Percentiles rank a stretch among this genome's conserved stretches.
Conservation (phyloP, 2,888 invertebrate species). For the Hanleya hanleyi region DNA sequence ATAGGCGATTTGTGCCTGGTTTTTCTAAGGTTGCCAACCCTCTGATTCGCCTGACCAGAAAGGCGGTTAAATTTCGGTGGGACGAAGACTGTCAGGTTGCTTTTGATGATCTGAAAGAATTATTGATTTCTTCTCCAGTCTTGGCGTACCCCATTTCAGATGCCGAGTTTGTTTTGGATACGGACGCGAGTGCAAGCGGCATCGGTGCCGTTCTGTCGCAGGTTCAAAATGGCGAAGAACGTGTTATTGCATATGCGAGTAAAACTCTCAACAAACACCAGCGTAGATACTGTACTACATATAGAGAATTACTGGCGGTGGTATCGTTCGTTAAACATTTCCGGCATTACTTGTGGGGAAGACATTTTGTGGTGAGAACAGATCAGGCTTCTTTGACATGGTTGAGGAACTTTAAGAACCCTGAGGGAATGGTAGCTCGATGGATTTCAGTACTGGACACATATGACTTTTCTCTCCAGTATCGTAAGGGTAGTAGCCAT, state of each 20-base stretch:
- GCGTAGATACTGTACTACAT: conserved; percentile 37
- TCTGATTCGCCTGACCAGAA: conserved; percentile 18
- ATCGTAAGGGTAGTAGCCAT: conserved; percentile 26
- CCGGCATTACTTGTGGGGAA: conserved; percentile 41
- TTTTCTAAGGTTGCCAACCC: not conserved
- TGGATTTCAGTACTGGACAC: conserved; percentile 27
- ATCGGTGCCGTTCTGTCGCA: conserved; percentile 45
- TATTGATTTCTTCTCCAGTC: conserved; percentile 28
- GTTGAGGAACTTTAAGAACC: conserved; percentile 34
- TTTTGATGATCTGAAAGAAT: conserved; percentile 26
- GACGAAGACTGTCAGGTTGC: conserved; percentile 21
- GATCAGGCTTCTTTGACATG: conserved; percentile 45
- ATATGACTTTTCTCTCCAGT: conserved; percentile 26
- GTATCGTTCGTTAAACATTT: conserved; percentile 41
- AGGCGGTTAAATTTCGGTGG: conserved; percentile 31
- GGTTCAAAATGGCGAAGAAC: conserved; percentile 37
- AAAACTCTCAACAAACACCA: conserved; percentile 31
- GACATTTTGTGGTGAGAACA: conserved; percentile 39
- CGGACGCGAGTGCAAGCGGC: conserved; percentile 40
- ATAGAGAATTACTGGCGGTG: conserved; percentile 36
- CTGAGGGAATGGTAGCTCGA: conserved; percentile 28
- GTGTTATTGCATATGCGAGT: conserved; percentile 41
- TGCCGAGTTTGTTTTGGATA: conserved; percentile 39
- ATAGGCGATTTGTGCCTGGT: conserved; percentile 27
- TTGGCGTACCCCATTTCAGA: conserved; percentile 28